Conservation (phyloP, 2,113 vertebrate genomes). For the Hemibates koningsi region DNA sequence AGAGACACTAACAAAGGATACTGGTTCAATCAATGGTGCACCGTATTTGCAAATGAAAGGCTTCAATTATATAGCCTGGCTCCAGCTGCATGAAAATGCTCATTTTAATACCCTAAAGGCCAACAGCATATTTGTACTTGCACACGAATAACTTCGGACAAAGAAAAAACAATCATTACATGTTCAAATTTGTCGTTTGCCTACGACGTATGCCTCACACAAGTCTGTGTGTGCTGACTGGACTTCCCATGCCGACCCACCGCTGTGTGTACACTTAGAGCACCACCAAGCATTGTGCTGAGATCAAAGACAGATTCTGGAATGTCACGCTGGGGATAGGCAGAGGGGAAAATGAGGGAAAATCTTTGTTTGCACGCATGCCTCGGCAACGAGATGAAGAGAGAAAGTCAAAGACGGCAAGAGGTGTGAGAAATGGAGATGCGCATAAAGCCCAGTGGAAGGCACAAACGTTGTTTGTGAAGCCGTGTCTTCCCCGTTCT, state of each 20-base stretch:
- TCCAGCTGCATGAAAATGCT: not conserved
- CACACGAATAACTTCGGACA: not conserved
- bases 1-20: not conserved
- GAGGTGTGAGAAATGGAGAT: not conserved
- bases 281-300: slow-evolving; percentile 17
- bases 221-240: slow-evolving; percentile 12
- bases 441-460: not conserved
- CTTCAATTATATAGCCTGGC: not conserved
- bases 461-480: not conserved
- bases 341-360: not conserved
- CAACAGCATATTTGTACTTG: not conserved
- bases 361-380: slow-evolving; percentile 12
- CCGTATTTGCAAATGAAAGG: not conserved
- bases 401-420: not conserved
- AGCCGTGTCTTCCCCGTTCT: not conserved
- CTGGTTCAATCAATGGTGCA: not conserved
- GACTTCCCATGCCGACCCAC: slow-evolving; percentile 15
- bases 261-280: slow-evolving; percentile 4
- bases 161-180: not conserved
- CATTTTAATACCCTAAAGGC: not conserved
- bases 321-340: slow-evolving; percentile 32
- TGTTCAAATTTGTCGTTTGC: not conserved
- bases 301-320: slow-evolving; percentile 36
- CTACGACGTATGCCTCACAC: not conserved
- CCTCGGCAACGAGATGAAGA: not conserved